Evolutionary conservation across 2,797 vertebrate species (phyloP).

Genomic region (Arctocebus calabarensis): DNA sequence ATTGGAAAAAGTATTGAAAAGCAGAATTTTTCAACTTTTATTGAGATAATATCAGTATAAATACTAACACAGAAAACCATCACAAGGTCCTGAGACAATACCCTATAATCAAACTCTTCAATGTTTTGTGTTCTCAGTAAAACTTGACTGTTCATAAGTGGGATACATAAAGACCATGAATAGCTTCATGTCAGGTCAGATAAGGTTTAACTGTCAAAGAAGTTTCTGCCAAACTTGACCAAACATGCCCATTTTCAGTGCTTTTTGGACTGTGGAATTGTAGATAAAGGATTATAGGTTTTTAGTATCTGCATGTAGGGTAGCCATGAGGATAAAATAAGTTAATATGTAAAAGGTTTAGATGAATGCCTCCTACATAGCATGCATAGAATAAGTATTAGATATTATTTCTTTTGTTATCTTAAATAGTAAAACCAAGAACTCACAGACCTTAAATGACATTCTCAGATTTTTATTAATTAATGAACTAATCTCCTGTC

Average conservation of each 20-base stretch:
- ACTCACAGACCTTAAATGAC: background rate
- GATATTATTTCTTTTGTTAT: conserved; percentile 54
- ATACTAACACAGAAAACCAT: background rate
- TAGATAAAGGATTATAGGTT: background rate
- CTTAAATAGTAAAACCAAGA: conserved; percentile 61
- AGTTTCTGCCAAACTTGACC: background rate
- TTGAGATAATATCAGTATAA: background rate
- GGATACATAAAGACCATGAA: background rate
- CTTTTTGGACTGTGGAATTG: background rate
- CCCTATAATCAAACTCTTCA: background rate
- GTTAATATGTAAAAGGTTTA: conserved; percentile 44
- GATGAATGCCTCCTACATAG: background rate
- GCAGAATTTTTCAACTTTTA: background rate
- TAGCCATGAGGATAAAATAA: conserved; percentile 43
- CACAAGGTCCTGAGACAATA: background rate
- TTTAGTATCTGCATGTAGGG: background rate
- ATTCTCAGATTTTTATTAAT: conserved; percentile 69
- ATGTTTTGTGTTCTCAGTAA: background rate
- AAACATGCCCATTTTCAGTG: background rate
- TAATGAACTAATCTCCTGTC: conserved; percentile 37
- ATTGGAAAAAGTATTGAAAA: background rate
- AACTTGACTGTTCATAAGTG: background rate
- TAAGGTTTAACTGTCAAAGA: background rate
- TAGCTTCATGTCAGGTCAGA: background rate
- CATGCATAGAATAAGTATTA: conserved; percentile 67